Evolutionary conservation across 1,140 invertebrate species (phyloP).

Genomic region (Bombus sibiricus): DNA sequence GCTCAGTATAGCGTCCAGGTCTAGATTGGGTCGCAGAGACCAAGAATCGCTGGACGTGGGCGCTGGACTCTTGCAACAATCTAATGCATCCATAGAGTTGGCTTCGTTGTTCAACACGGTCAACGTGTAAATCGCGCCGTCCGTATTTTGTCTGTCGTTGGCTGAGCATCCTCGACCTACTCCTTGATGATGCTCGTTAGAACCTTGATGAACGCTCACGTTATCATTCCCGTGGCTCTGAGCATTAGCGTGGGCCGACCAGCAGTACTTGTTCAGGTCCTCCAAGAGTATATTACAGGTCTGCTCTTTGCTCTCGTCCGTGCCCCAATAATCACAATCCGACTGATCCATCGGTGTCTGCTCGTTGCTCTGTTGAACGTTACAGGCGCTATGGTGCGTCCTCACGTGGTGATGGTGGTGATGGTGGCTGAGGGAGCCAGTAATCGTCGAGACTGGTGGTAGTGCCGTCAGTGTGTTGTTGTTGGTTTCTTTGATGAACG

Average conservation of each 20-base stretch:
- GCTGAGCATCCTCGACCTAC: constrained; percentile 59
- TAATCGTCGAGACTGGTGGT: constrained; percentile 79
- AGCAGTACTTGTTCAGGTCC: constrained; percentile 91
- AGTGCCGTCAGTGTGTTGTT: constrained; percentile 85
- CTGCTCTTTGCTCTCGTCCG: constrained; percentile 85
- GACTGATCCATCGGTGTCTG: constrained; percentile 77
- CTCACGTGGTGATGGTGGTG: constrained; percentile 75
- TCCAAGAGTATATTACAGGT: constrained; percentile 89
- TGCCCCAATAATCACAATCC: constrained; percentile 88
- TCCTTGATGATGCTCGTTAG: constrained; percentile 59
- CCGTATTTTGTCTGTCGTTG: constrained; percentile 82
- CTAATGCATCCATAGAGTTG: constrained; percentile 83
- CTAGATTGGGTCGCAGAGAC: constrained; percentile 77
- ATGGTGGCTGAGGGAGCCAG: constrained; percentile 77
- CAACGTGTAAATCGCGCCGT: constrained; percentile 84
- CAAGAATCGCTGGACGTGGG: constrained; percentile 76
- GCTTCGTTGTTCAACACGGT: constrained; percentile 83
- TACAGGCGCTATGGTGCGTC: constrained; percentile 62
- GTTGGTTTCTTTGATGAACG: constrained; percentile 87
- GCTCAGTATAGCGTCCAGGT: constrained; percentile 81
- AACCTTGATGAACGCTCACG: constrained; percentile 50
- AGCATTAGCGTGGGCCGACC: constrained; percentile 81
- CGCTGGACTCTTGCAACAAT: constrained; percentile 80
- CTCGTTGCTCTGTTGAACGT: constrained; percentile 68
- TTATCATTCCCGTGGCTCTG: constrained; percentile 56